Conservation (phyloP, 2,113 vertebrate species). For the Pyrgilauda ruficollis region DNA sequence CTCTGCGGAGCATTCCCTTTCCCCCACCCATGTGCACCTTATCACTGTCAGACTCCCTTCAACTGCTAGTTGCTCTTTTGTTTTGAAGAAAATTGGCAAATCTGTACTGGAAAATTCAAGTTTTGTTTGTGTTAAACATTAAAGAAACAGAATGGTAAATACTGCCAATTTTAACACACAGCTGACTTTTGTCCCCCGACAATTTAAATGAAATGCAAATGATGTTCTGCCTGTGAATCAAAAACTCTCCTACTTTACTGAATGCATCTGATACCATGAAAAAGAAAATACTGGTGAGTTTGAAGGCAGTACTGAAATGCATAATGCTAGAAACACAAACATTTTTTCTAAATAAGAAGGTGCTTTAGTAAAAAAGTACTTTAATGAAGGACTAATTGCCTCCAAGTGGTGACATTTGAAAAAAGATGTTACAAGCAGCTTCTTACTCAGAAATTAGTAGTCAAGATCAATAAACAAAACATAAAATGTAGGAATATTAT, state of each 20-base stretch:
- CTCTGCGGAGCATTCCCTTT: accelerated
- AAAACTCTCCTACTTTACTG: not conserved
- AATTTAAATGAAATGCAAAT: not conserved
- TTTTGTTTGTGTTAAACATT: not conserved
- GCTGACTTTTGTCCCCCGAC: not conserved
- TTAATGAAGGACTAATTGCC: not conserved
- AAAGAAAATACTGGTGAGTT: constrained; percentile 33
- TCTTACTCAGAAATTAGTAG: constrained; percentile 55
- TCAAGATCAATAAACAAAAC: constrained; percentile 6
- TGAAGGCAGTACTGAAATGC: constrained; percentile 55
- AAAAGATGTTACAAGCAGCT: constrained; percentile 5
- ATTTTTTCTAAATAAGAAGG: constrained; percentile 47
- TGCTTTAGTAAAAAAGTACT: constrained; percentile 19
- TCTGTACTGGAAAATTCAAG: not conserved
- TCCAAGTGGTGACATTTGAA: not conserved
- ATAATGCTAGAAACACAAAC: constrained; percentile 36
- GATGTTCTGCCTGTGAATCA: not conserved
- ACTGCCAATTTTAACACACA: constrained; percentile 36
- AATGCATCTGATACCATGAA: not conserved
- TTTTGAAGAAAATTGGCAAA: not conserved
- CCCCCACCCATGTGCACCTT: accelerated
- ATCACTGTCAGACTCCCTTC: not conserved
- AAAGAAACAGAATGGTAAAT: constrained; percentile 38
- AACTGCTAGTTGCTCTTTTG: not conserved
- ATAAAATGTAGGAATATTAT: constrained; percentile 38